Evolutionary conservation across 2,888 invertebrate genomes (phyloP).

Genomic region (Leucania comma): DNA sequence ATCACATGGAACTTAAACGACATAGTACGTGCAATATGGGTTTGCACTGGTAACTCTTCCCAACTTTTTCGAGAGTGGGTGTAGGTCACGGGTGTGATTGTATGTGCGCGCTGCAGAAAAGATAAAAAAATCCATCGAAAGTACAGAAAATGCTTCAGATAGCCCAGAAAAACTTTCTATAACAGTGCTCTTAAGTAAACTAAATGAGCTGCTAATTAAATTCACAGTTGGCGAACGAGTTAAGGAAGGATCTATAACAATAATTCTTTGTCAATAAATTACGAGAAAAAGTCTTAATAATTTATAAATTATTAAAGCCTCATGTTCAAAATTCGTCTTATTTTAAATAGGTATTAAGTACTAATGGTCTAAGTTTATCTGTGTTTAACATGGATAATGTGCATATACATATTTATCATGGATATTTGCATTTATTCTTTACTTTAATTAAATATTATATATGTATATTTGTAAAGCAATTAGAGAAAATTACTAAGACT

Average conservation of each 20-base stretch:
- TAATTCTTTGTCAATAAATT: neutral
- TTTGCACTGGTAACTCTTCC: too few species aligned
- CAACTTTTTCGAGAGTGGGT: too few species aligned
- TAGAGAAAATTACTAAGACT: slow-evolving; percentile 5
- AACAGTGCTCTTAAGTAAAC: neutral
- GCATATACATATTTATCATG: too few species aligned
- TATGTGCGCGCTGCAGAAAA: too few species aligned
- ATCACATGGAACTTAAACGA: too few species aligned
- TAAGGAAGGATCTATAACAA: neutral
- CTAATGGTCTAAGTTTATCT: neutral
- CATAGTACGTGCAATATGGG: too few species aligned
- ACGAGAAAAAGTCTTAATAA: too few species aligned
- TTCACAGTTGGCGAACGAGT: neutral
- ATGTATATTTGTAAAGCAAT: slow-evolving; percentile 24
- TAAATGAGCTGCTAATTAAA: neutral
- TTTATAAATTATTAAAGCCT: too few species aligned
- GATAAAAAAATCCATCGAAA: neutral
- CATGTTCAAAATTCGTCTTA: too few species aligned
- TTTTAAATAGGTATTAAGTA: too few species aligned
- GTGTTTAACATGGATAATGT: neutral
- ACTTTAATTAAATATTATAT: neutral
- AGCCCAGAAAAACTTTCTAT: neutral
- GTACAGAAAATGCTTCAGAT: neutral
- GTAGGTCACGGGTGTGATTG: too few species aligned
- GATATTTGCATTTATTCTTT: neutral